Conservation (phyloP, 1,140 invertebrate species). For the Leptoteleia sp. region DNA sequence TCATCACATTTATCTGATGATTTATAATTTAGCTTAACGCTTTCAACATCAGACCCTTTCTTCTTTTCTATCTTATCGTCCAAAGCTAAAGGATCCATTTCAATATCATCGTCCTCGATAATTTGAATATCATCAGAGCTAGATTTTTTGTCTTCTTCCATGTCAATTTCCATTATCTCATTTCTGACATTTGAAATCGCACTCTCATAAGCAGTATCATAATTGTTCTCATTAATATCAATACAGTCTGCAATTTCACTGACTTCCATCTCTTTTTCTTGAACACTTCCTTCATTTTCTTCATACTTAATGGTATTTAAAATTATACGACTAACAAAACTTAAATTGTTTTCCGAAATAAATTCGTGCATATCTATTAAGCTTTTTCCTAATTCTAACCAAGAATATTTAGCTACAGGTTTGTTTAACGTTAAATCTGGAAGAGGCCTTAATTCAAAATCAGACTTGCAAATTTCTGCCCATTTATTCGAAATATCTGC, state of each 20-base stretch:
- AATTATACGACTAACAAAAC: conserved; percentile 71
- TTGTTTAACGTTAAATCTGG: conserved; percentile 83
- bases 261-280: conserved; percentile 39
- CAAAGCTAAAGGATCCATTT: conserved; percentile 49
- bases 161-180: conserved; percentile 69
- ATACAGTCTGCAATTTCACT: conserved; percentile 18
- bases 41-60: conserved; percentile 18
- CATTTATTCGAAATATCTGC: conserved; percentile 83
- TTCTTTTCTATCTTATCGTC: conserved; percentile 54
- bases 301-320: conserved; percentile 25
- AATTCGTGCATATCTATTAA: conserved; percentile 86
- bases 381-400: conserved; percentile 86
- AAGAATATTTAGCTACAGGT: conserved; percentile 83
- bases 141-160: conserved; percentile 74
- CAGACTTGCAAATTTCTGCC: conserved; percentile 82
- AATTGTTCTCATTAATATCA: conserved; percentile 70
- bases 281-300: conserved; percentile 69
- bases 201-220: conserved; percentile 66
- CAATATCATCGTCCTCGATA: conserved; percentile 75
- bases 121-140: conserved; percentile 74
- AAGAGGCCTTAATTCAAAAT: conserved; percentile 81
- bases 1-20: conserved; percentile 68
- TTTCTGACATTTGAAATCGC: conserved; percentile 41
- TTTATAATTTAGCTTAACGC: conserved; percentile 64
- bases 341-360: conserved; percentile 83